Evolutionary conservation across 2,797 vertebrate genomes (phyloP), one percentile per base, ranked within the genome.

Genomic region (Sebastes matsubarae): DNA sequence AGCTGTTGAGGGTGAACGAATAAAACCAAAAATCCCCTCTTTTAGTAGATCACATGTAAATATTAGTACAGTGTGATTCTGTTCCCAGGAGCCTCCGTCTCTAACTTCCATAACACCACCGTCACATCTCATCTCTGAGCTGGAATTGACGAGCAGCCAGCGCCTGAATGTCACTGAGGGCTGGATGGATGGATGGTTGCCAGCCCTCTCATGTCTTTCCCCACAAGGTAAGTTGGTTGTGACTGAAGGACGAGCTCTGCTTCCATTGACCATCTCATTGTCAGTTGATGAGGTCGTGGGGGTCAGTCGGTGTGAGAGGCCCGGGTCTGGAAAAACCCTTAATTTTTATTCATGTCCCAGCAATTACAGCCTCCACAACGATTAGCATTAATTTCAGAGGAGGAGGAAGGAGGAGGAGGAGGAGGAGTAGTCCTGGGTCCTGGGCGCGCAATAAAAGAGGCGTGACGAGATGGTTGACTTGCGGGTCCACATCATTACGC

Each of bases 381-480:
- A 87, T 89, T 87, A 84, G 29, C 88, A 85, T 84, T 83, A 5
- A 84, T 84, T 91, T 82, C 55, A 68, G 68, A 30, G 32, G 63
- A 46, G 65, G 75, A 7, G 25, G 63, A 2, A 13, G 13, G 29
- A 30, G 29, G 16, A 6, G 10, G 24, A 16, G 13, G 22, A 6
- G 11, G 8, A 13, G 38, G 4, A 9, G 20, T 13, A 27, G 63
- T 72, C 67, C 64, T 42, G 69, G 64, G 75, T 68, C 67, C 59
- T 42, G 69, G 64, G 75, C 65, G 64, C 58, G 75, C 78, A 72
- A 68, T 89, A 71, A 88, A 82, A 79, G 69, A 85, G 82, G 82
- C 86, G 88, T 83, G 82, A 88, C 77, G 76, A 34, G 81, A 80
- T 72, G 84, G 66, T 61, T 89, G 87, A 85, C 75, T 83, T 84